Evolutionary conservation across 2,797 vertebrate genomes (phyloP), one percentile per base, ranked within the genome.

Genomic region (Clarias pachynema): DNA sequence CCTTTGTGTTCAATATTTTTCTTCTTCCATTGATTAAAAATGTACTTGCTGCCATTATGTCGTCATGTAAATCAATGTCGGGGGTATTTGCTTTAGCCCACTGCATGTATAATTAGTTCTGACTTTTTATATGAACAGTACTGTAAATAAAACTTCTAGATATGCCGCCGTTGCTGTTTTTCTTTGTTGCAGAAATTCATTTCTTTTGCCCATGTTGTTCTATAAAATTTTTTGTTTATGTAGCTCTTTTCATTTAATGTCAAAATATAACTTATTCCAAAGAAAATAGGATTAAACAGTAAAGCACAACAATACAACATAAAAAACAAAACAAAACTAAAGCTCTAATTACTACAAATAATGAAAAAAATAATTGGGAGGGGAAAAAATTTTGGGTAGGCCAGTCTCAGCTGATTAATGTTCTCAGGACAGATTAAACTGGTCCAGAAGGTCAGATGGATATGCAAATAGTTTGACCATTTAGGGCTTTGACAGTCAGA

Each of bases 91-190:
- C 91, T 90, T 92, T 89, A 90, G 88, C 89, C 90, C 91, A 92
- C 89, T 93, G 93, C 89, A 89, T 91, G 92, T 88, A 88, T 91
- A 87, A 93, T 93, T 88, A 79, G 85, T 93, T 93, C 88, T 85
- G 91, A 93, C 89, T 94, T 95, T 95, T 94, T 94, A 93, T 94
- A 94, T 91, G 90, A 89, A 83, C 91, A 87, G 81, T 92, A 94
- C 89, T 94, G 94, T 95, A 94, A 95, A 95, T 95, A 94, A 95
- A 95, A 93, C 62, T 79, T 86, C 88, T 80, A 82, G 65, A 79
- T 90, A 91, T 91, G 90, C 91, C 73, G 5, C 82, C 24, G 12
- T 24, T 24, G 29, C 18, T 24, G 26, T 82, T 69, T 68, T 57
- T 59, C n/a, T 49, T 24, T 73, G n/a, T 5, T 44, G n/a, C 26